Evolutionary conservation across 2,797 vertebrate genomes (phyloP).

Genomic region (Bryconaethiops microstoma): DNA sequence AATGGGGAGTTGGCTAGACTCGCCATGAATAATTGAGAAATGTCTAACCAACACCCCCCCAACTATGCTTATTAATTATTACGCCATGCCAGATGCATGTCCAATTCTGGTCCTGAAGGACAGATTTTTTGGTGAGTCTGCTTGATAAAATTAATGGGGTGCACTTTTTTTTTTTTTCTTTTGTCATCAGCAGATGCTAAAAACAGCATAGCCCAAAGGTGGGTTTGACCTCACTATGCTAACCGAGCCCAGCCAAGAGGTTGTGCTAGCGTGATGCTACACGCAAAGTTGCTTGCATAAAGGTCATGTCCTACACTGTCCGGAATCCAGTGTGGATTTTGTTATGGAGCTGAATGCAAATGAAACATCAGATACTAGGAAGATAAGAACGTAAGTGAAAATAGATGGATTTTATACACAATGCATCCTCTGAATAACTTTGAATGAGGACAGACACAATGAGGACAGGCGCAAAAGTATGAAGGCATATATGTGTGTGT

Average conservation of each 20-base stretch:
- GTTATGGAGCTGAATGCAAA: slow-evolving; percentile 10
- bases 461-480: too few species aligned
- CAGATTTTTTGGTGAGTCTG: slow-evolving; percentile 46
- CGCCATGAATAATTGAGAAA: slow-evolving; percentile 72
- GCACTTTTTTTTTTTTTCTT: slow-evolving; percentile 33
- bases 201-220: slow-evolving; percentile 52
- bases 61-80: slow-evolving; percentile 67
- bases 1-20: slow-evolving; percentile 44
- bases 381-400: not conserved
- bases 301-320: slow-evolving; percentile 26
- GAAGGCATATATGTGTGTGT: too few species aligned
- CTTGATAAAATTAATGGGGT: slow-evolving; percentile 26
- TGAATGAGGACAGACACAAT: not conserved
- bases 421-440: not conserved
- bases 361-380: not conserved
- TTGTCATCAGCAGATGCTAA: slow-evolving; percentile 48
- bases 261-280: slow-evolving; percentile 4
- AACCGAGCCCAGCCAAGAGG: slow-evolving; percentile 31
- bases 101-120: slow-evolving; percentile 65
- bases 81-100: slow-evolving; percentile 64
- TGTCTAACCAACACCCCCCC: slow-evolving; percentile 62
- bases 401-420: not conserved
- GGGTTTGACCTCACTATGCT: slow-evolving; percentile 55
- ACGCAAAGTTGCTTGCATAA: slow-evolving; percentile 15
- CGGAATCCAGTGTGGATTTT: not conserved